Evolutionary conservation across 1,140 invertebrate genomes (phyloP), one percentile per base, ranked within the genome.

Genomic region (Drosophila sp.): DNA sequence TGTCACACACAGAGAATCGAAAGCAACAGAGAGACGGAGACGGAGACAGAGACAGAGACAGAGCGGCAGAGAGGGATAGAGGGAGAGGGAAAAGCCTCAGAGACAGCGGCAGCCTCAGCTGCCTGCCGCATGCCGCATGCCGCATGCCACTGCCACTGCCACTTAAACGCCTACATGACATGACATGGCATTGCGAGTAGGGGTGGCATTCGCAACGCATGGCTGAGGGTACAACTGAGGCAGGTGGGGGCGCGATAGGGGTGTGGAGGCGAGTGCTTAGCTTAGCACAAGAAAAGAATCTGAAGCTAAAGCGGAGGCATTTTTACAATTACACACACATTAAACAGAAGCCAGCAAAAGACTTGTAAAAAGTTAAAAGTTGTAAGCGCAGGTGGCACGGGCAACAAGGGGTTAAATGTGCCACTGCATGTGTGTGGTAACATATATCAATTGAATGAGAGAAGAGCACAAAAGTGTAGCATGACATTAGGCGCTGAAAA

Each of bases 241-340:
- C 8, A 8, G 11, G 38, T 11, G 7, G 16, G 7, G 16, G 4
- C 9, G 6, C 9, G 32, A 11, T 4, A 27, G 57, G 57, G 5
- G 27, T 16, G 9, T 36, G 25, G 9, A 25, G 25, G 11, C 13
- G 11, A 40, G 32, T 43, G 32, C 46, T 70, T 38, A 56, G 53
- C 38, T 48, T n/a, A n/a, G 54, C 46, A 48, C 38, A 58, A 43
- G 43, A 38, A 36, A 48, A n/a, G n/a, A 41, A 18, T 43, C 18
- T 51, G 32, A 36, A 36, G 32, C 14, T 7, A 14, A 53, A 53
- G 50, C 27, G 48, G 27, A 70, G 70, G 72, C 73, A 69, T 78
- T 74, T 80, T 83, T 65, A 75, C 84, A 89, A 89, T 89, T 89
- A 89, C 75, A 89, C 82, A 87, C 82, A 78, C 80, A 87, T 89